Percentiles rank a stretch among this genome's conserved stretches.
phyloP scores from a whole-genome alignment of 53 echinoderm and acorn worm genomes.

The Astropecten irregularis region DNA sequence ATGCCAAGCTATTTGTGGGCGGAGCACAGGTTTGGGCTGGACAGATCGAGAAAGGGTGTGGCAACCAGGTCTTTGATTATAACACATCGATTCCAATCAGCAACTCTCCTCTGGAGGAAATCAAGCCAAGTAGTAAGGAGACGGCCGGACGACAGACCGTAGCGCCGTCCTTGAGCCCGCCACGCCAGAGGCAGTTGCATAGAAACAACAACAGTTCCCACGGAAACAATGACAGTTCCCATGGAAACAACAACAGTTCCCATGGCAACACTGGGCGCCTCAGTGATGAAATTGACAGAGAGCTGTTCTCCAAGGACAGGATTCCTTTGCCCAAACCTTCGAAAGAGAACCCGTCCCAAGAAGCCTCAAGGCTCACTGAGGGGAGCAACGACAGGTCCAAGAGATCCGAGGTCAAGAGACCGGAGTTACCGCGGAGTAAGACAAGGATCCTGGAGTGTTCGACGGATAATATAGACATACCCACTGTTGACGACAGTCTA shows the following conservation, averaged over 20 bases:
- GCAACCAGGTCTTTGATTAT: constrained; percentile 98
- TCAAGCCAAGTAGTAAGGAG: not conserved
- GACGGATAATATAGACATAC: constrained; percentile 74
- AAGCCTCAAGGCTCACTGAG: not conserved
- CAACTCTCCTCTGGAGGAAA: not conserved
- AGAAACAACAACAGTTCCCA: no score
- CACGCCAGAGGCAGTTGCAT: no score
- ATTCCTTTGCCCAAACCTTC: not conserved
- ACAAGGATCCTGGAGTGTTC: constrained; percentile 82
- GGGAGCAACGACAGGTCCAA: not conserved
- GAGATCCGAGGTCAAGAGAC: not conserved
- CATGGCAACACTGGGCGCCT: not conserved
- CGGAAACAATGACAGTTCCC: no score
- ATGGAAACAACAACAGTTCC: constrained; percentile 24
- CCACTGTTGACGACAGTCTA: constrained; percentile 79
- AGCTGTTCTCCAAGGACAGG: constrained; percentile 46
- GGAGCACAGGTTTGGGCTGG: constrained; percentile 75
- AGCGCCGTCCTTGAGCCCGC: no score
- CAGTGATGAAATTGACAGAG: constrained; percentile 43
- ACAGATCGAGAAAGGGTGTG: constrained; percentile 91
- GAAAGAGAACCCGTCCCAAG: not conserved
- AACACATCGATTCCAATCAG: constrained; percentile 60
- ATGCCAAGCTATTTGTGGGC: constrained; percentile 49
- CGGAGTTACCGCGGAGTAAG: constrained; percentile 66
- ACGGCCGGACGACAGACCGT: not conserved